These are phyloP conservation scores for Lepidochrysops patricia DNA, from an alignment of 2,888 invertebrate genomes.

Conservation along the genomic window DNA sequence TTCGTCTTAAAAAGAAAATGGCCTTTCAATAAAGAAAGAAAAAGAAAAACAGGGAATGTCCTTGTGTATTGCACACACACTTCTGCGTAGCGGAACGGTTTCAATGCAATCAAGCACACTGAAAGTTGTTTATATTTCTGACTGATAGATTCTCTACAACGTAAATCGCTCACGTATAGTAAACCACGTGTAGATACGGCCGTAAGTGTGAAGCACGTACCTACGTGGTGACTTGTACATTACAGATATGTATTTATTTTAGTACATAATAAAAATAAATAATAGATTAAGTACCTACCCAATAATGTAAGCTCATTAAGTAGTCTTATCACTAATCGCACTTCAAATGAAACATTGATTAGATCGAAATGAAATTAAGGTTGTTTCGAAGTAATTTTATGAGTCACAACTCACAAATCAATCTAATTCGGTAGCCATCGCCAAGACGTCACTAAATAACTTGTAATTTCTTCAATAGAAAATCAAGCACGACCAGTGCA, in stretches of 20 bases:
- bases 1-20: no score
- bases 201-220: neutral
- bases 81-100: neutral
- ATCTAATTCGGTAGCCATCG: neutral
- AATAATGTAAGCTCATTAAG: neutral
- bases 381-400: neutral
- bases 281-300: neutral
- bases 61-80: no score
- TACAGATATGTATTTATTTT: no score
- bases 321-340: neutral
- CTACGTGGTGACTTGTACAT: no score
- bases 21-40: no score
- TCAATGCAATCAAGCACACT: no score
- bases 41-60: no score
- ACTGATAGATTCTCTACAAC: no score
- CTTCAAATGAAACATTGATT: neutral
- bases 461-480: no score
- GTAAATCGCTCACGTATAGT: neutral
- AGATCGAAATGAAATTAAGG: neutral
- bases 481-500: no score
- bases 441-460: neutral
- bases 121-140: no score
- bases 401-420: neutral
- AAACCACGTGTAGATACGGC: neutral
- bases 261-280: no score